phyloP scores from a whole-genome alignment of 2,113 vertebrate species.

The Pleuronectes platessa region DNA sequence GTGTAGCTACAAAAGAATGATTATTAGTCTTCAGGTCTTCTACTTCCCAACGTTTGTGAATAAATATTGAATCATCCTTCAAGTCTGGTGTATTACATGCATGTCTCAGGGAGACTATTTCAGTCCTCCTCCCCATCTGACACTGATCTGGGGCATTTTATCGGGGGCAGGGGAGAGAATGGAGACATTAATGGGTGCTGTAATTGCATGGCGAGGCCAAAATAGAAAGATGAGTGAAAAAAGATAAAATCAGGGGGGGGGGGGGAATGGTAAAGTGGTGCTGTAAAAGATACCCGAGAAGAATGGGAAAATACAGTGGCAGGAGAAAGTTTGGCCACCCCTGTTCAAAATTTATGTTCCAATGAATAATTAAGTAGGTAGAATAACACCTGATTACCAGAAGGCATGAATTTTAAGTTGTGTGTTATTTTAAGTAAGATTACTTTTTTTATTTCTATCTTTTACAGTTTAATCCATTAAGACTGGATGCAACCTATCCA shows the following conservation, averaged over 20 bases:
- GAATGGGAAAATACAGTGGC: slow-evolving; percentile 35
- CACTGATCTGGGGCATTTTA: slow-evolving; percentile 56
- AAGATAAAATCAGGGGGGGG: slow-evolving; percentile 57
- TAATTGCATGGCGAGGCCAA: slow-evolving; percentile 70
- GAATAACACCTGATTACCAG: background rate
- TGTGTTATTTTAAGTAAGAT: background rate
- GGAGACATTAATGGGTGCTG: slow-evolving; percentile 59
- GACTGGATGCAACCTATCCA: background rate
- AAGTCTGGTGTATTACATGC: slow-evolving; percentile 63
- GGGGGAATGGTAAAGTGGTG: slow-evolving; percentile 56
- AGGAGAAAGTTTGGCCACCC: background rate
- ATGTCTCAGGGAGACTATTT: slow-evolving; percentile 69
- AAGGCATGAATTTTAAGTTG: background rate
- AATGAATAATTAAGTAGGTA: background rate
- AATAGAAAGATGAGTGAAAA: slow-evolving; percentile 74
- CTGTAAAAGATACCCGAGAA: slow-evolving; percentile 60
- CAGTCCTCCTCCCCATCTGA: slow-evolving; percentile 51
- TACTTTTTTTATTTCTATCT: background rate
- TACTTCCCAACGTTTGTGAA: slow-evolving; percentile 54
- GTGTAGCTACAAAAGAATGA: slow-evolving; percentile 44
- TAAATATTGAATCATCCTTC: slow-evolving; percentile 68
- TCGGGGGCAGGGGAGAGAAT: slow-evolving; percentile 53
- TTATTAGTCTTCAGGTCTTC: slow-evolving; percentile 28
- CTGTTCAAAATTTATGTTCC: background rate
- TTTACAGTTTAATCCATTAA: background rate